Percentiles rank a stretch among this genome's conserved stretches.
phyloP scores from a whole-genome alignment of 2,113 vertebrate species.

The Ahaetulla prasina region DNA sequence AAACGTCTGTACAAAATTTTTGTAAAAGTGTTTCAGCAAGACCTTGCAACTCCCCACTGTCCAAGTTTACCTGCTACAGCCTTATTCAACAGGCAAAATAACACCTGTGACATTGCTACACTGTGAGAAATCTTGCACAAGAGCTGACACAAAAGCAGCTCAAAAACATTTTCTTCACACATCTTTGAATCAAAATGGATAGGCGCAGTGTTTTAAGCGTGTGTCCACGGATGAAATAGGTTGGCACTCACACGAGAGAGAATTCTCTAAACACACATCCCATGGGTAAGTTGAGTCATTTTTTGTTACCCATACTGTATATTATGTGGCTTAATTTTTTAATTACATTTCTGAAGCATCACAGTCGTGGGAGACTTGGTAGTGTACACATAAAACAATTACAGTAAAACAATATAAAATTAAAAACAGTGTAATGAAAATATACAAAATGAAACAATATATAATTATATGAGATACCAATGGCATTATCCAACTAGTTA shows the following conservation, averaged over 20 bases:
- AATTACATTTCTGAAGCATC: neutral
- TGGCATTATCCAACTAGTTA: neutral
- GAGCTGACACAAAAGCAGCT: neutral
- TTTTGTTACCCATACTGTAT: neutral
- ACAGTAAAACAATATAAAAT: neutral
- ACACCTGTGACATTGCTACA: neutral
- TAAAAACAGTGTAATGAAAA: neutral
- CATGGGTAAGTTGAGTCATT: neutral
- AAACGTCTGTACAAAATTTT: neutral
- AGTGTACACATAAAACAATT: neutral
- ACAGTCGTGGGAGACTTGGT: neutral
- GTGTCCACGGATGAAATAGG: neutral
- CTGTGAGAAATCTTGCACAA: neutral
- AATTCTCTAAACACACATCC: neutral
- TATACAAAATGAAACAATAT: neutral
- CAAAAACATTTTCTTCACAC: neutral
- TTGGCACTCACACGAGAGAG: neutral
- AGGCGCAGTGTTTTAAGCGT: conserved; percentile 19
- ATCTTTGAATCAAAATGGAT: neutral
- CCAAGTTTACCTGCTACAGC: neutral
- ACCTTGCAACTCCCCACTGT: neutral
- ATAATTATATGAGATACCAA: neutral
- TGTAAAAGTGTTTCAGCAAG: neutral
- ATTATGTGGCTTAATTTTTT: neutral
- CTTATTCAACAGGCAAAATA: neutral